Evolutionary conservation across 2,888 invertebrate species (phyloP), one percentile per base, ranked within the genome.

Genomic region (Lycia hirtaria): DNA sequence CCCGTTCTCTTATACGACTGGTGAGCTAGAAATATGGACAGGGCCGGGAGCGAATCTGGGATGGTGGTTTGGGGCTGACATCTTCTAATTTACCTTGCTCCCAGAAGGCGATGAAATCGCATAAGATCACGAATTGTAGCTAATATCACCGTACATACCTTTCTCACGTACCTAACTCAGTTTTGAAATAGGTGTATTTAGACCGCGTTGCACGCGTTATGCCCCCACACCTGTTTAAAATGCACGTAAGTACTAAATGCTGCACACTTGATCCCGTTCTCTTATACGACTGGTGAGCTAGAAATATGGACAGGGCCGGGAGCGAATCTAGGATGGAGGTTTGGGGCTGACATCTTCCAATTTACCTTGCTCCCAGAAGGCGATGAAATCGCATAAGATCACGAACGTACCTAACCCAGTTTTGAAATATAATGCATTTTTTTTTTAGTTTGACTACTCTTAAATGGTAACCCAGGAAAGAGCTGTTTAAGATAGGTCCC

Each of bases 191-290:
- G n/a, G n/a, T n/a, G n/a, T n/a, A n/a, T n/a, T n/a, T n/a, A n/a
- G n/a, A n/a, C n/a, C 40, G 20, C 14, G 30, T 5, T 43, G 43
- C 35, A 37, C 28, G 44, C n/a, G 37, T 24, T 28, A 37, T 37
- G n/a, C 17, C n/a, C 15, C 10, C 6, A 19, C 48, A 48, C 54
- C 55, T 55, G 49, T 9, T 35, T 37, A 35, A 53, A 53, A 47
- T 40, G 54, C 33, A 40, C 41, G 33, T 14, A 28, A 26, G 35
- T 20, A 28, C 35, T 48, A 48, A 41, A 38, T 30, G 44, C 44
- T 41, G 37, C 30, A 56, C 37, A 24, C 48, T 54, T 33, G 55
- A 43, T 43, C 55, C 15, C 20, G 26, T 37, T 41, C 12, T 30
- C 14, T 26, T 26, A 28, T 26, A 20, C 32, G 20, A 24, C 41